Evolutionary conservation across 2,797 vertebrate genomes (phyloP).

Genomic region (Phrynocephalus vlangalii): DNA sequence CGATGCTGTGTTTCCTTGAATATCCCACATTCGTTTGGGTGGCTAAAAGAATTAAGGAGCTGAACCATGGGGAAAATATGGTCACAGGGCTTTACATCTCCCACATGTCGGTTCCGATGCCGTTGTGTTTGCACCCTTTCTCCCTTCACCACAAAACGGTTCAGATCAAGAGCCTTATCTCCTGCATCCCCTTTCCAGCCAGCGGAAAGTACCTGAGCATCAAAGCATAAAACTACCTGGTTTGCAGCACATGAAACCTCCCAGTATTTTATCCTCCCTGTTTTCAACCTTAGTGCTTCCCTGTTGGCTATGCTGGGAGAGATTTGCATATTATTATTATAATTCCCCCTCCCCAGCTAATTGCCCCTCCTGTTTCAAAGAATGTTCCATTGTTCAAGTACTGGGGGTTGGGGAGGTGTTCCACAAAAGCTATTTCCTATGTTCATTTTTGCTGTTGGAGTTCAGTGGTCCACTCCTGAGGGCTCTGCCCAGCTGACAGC

Average conservation of each 20-base stretch:
- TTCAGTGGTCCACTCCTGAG: background rate
- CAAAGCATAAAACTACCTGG: background rate
- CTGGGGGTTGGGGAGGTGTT: background rate
- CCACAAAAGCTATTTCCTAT: background rate
- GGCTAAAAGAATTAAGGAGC: background rate
- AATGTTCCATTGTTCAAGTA: background rate
- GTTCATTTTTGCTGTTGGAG: background rate
- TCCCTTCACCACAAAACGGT: no score
- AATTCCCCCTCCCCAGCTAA: background rate
- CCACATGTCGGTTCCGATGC: background rate
- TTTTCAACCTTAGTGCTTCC: background rate
- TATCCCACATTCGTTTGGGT: background rate
- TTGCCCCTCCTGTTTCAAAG: background rate
- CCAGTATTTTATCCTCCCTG: background rate
- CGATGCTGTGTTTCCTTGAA: background rate
- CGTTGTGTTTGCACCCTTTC: background rate
- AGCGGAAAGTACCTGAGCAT: background rate
- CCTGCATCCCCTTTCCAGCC: background rate
- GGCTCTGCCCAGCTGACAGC: background rate
- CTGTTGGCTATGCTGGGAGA: background rate
- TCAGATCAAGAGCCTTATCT: background rate
- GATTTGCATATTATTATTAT: background rate
- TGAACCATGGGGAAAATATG: background rate
- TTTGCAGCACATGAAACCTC: background rate
- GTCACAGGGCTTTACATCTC: background rate